A percentile compares a stretch with the other conserved stretches of the same genome.
Evolutionary conservation across 2,797 vertebrate genomes (phyloP).

Genomic region (Tokudaia muenninki): DNA sequence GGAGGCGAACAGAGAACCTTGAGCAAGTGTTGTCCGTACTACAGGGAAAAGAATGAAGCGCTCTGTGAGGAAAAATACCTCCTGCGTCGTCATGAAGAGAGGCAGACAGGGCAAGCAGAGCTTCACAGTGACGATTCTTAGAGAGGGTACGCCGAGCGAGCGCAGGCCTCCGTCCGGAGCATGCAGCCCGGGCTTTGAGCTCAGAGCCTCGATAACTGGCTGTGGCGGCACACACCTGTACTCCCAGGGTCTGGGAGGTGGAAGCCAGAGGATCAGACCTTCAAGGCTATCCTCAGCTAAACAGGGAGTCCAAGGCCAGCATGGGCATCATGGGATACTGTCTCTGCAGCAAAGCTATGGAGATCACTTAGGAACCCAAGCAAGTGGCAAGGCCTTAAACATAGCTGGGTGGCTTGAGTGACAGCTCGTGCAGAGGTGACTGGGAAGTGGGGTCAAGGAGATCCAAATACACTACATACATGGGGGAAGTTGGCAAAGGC

Average conservation of each 20-base stretch:
- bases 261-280: not conserved
- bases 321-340: not conserved
- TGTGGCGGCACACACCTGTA: not conserved
- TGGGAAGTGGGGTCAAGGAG: not conserved
- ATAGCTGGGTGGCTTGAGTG: not conserved
- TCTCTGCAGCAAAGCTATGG: not conserved
- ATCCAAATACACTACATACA: not conserved
- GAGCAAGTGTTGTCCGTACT: not conserved
- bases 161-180: too few relatives aligned
- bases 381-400: not conserved
- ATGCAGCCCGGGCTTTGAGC: not conserved
- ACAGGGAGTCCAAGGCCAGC: not conserved
- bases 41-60: slow-evolving; percentile 5
- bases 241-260: not conserved
- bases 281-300: not conserved
- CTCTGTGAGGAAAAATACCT: not conserved
- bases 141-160: fast-evolving
- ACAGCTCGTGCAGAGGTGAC: not conserved
- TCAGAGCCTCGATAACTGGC: not conserved
- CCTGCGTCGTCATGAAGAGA: not conserved
- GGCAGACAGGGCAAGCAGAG: not conserved
- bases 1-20: not conserved
- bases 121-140: not conserved
- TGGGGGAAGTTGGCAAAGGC: not conserved
- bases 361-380: not conserved